Evolutionary conservation across 2,888 invertebrate species (phyloP).

Genomic region (Himalopsyche japonica): DNA sequence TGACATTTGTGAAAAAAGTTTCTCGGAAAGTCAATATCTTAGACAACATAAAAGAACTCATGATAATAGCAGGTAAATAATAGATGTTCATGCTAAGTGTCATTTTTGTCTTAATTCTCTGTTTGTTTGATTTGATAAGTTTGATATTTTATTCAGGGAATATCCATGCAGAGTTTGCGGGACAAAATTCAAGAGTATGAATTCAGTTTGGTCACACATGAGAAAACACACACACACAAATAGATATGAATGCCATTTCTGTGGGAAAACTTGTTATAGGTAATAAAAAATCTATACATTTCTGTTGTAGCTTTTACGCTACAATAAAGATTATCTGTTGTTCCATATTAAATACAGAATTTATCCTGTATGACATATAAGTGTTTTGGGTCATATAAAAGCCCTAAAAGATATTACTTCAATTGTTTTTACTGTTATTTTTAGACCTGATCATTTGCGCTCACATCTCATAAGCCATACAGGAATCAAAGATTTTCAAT

Average conservation of each 20-base stretch:
- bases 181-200: conserved; percentile 39
- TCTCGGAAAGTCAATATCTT: conserved; percentile 39
- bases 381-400: no score
- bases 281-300: not conserved
- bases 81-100: not conserved
- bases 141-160: conserved; percentile 21
- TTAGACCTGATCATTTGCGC: conserved; percentile 36
- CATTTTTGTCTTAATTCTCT: not conserved
- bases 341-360: no score
- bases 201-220: conserved; percentile 41
- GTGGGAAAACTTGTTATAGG: conserved; percentile 39
- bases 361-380: no score
- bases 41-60: conserved; percentile 38
- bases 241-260: conserved; percentile 38
- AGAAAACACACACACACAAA: conserved; percentile 38
- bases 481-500: conserved; percentile 40
- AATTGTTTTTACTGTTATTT: not conserved
- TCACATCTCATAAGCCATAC: conserved; percentile 39
- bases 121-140: not conserved
- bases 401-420: no score
- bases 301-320: no score
- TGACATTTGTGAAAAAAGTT: conserved; percentile 39
- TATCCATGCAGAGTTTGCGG: conserved; percentile 38
- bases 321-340: no score
- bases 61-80: conserved; percentile 31